Percentiles rank a stretch among this genome's conserved stretches.
phyloP scores from a whole-genome alignment of 2,113 vertebrate species.

The Megalops atlanticus region DNA sequence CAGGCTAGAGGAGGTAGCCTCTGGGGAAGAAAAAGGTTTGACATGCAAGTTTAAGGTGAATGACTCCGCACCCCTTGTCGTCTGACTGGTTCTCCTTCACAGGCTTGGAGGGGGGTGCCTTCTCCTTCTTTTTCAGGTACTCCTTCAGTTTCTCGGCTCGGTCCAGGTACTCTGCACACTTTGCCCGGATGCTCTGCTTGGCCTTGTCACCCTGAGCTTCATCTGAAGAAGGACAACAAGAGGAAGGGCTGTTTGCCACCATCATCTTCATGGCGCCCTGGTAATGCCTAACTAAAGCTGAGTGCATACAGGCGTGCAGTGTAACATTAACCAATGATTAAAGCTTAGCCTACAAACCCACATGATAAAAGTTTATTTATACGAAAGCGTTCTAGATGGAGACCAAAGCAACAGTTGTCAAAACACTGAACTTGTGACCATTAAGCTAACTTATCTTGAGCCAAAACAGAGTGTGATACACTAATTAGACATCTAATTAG shows the following conservation, averaged over 20 bases:
- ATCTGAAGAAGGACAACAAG: conserved; percentile 73
- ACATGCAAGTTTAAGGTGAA: not conserved
- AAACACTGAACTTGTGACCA: no score
- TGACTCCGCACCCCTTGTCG: conserved; percentile 83
- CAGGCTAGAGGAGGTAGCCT: no score
- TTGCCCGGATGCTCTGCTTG: conserved; percentile 87
- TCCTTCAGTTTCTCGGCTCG: conserved; percentile 95
- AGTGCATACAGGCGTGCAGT: no score
- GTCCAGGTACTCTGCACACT: conserved; percentile 92
- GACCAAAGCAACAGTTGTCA: no score
- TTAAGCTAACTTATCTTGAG: no score
- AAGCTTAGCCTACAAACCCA: no score
- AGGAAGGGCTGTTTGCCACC: not conserved
- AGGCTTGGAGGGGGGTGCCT: conserved; percentile 79
- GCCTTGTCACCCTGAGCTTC: conserved; percentile 94
- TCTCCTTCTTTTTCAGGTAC: conserved; percentile 90
- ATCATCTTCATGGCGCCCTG: not conserved
- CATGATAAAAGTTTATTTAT: no score
- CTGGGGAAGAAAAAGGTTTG: no score
- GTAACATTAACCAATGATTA: no score
- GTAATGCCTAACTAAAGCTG: not conserved
- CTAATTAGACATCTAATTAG: no score
- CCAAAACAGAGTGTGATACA: no score
- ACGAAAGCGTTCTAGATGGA: no score
- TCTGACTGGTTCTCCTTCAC: conserved; percentile 90